A percentile compares a stretch with the other conserved stretches of the same genome.
phyloP scores from a whole-genome alignment of 2,113 vertebrate species.

The Peromyscus californicus region DNA sequence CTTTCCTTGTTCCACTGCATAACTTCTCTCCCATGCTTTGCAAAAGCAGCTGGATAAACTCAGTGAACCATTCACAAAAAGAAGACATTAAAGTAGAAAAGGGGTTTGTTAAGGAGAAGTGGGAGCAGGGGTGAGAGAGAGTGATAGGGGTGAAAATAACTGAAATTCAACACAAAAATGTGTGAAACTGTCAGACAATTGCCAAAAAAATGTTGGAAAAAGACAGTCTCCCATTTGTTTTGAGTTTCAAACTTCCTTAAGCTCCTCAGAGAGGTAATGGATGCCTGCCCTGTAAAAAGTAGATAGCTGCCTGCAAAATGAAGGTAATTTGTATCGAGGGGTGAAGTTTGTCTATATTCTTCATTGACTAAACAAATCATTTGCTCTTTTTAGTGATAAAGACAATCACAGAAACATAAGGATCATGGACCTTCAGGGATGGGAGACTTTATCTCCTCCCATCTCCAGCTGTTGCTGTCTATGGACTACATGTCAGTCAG shows the following conservation, averaged over 20 bases:
- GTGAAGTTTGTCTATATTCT: constrained; percentile 70
- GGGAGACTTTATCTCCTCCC: constrained; percentile 11
- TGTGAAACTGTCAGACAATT: neutral
- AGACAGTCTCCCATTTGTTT: constrained; percentile 19
- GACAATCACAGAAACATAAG: neutral
- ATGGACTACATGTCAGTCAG: constrained; percentile 11
- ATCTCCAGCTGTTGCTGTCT: neutral
- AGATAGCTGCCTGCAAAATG: constrained; percentile 71
- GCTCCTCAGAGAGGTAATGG: constrained; percentile 60
- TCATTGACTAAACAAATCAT: constrained; percentile 76
- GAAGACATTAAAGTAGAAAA: neutral
- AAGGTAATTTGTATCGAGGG: constrained; percentile 77
- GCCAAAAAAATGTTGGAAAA: neutral
- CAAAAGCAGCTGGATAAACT: neutral
- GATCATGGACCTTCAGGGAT: neutral
- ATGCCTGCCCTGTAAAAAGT: constrained; percentile 67
- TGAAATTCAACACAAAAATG: neutral
- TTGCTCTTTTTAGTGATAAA: constrained; percentile 61
- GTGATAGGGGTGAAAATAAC: neutral
- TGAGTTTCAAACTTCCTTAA: neutral
- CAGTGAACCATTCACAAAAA: neutral
- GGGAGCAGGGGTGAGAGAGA: too few species aligned
- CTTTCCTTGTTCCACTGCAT: neutral
- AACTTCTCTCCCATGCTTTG: neutral
- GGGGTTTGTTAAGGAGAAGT: neutral